phyloP scores from a whole-genome alignment of 30 jellyfish, hydroid and myxozoan genomes.

The Nemopilema nomurai region DNA sequence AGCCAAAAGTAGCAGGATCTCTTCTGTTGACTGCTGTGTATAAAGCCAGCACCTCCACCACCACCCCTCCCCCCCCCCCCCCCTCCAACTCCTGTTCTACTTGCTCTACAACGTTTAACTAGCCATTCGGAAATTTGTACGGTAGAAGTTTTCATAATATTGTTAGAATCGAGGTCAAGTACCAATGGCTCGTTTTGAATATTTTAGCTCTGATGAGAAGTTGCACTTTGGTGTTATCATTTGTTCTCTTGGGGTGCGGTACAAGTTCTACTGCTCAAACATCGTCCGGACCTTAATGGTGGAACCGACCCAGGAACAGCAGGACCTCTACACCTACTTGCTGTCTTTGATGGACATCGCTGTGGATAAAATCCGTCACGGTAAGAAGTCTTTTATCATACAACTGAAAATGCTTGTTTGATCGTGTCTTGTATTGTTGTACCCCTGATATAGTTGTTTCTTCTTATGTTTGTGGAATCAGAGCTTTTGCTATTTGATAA shows the following conservation, averaged over 20 bases:
- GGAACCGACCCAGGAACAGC: slow-evolving; percentile 97
- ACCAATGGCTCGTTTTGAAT: too few relatives aligned
- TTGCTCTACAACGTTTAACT: too few relatives aligned
- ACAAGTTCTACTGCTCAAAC: slow-evolving; percentile 95
- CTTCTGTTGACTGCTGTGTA: background rate
- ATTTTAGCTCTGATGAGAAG: slow-evolving; percentile 90
- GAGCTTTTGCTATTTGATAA: too few relatives aligned
- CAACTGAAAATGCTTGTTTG: background rate
- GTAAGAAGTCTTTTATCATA: slow-evolving; percentile 38
- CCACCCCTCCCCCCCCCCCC: too few relatives aligned
- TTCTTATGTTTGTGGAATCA: too few relatives aligned
- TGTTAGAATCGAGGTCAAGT: too few relatives aligned
- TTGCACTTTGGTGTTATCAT: slow-evolving; percentile 95
- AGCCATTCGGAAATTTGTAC: too few relatives aligned
- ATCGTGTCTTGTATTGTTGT: too few relatives aligned
- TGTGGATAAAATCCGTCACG: slow-evolving; percentile 80
- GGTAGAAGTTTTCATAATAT: too few relatives aligned
- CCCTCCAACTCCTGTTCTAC: too few relatives aligned
- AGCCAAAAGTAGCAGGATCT: background rate
- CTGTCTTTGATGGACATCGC: slow-evolving; percentile 75
- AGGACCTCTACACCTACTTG: slow-evolving; percentile 83
- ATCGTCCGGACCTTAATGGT: slow-evolving; percentile 97
- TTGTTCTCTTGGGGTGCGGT: slow-evolving; percentile 97
- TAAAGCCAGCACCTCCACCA: background rate
- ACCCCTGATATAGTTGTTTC: too few relatives aligned